Conservation (phyloP, 2,888 invertebrate genomes). For the Torymus auratus region DNA sequence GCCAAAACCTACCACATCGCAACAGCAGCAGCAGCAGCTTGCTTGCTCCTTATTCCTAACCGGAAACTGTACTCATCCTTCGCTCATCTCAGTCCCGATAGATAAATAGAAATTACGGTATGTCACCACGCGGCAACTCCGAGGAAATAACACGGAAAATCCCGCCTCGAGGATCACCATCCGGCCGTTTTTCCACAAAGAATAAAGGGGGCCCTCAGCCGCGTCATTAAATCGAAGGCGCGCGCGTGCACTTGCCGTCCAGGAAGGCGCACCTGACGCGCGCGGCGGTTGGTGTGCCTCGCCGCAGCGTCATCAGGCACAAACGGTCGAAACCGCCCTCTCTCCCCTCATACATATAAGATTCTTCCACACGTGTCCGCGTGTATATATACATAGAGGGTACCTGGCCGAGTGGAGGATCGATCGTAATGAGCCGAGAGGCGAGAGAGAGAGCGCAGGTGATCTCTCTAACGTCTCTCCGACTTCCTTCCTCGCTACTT, state of each 20-base stretch:
- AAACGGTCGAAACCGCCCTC: constrained; percentile 56
- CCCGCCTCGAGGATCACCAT: too few species aligned
- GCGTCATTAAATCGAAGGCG: constrained; percentile 74
- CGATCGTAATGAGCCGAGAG: constrained; percentile 50
- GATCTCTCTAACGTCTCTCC: constrained; percentile 53
- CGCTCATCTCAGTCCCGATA: too few species aligned
- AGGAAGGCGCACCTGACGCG: constrained; percentile 70
- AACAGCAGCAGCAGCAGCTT: too few species aligned
- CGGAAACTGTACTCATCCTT: too few species aligned
- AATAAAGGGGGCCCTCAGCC: constrained; percentile 18
- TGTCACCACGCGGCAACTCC: too few species aligned
- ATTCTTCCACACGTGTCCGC: background rate
- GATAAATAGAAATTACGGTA: too few species aligned
- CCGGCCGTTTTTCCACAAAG: too few species aligned
- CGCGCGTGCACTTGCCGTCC: constrained; percentile 48
- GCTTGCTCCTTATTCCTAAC: too few species aligned
- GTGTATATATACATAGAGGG: background rate
- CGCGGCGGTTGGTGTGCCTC: constrained; percentile 73
- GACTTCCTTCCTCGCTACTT: constrained; percentile 36
- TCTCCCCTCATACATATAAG: constrained; percentile 1
- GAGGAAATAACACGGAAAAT: too few species aligned
- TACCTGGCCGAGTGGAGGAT: constrained; percentile 2
- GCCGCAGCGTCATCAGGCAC: constrained; percentile 49
- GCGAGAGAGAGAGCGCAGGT: constrained; percentile 43
- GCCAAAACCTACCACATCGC: too few species aligned